Base-by-base conservation (phyloP, 2,797 vertebrate species). In the Gymnoscopelus braueri region DNA sequence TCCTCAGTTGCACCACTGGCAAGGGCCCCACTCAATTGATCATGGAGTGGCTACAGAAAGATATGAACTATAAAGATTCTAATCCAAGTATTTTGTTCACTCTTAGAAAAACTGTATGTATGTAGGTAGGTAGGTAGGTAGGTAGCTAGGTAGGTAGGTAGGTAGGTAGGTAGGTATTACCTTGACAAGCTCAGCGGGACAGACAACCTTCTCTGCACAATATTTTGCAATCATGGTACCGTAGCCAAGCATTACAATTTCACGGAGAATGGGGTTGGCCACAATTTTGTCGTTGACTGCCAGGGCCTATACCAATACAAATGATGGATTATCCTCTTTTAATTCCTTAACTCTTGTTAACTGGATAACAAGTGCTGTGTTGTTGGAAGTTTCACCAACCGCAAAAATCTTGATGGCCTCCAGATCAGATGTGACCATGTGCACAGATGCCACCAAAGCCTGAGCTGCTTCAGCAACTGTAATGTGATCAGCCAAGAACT, bases 171-270 rank as follows among this genome's bases (percentile, higher is more conserved):
- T 19, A 19, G 19, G 19, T 19, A 19, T 19, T 84, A 97, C 96
- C 94, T 88, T 93, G 19, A 96, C 74, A 60, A 91, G 83, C 53
- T 92, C 89, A 5, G 86, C 82, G 2, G 94, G 77, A 72, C 94
- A 95, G 70, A 71, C 77, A 14, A 81, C 50, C 67, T 79, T 69
- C 2, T 82, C 84, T 65, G 39, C 72, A 63, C 94, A 96, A 75
- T 92, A 75, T 75, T 93, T 96, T 78, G 87, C 84, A 80, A 95
- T 81, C 86, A 97, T 85, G 1, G 95, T 94, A 0, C 94, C 94
- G 3, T 93, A 96, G 77, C 91, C 92, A 60, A 96, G 94, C 59
- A 90, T 76, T 47, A 90, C 82, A 26, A 94, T 69, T 78, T 94
- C 93, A 56, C 88, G 88, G 2, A 96, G 83, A 35, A 87, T 0